Evolutionary conservation across 1,140 invertebrate genomes (phyloP).

Genomic region (Lordiphosa stackelbergi): DNA sequence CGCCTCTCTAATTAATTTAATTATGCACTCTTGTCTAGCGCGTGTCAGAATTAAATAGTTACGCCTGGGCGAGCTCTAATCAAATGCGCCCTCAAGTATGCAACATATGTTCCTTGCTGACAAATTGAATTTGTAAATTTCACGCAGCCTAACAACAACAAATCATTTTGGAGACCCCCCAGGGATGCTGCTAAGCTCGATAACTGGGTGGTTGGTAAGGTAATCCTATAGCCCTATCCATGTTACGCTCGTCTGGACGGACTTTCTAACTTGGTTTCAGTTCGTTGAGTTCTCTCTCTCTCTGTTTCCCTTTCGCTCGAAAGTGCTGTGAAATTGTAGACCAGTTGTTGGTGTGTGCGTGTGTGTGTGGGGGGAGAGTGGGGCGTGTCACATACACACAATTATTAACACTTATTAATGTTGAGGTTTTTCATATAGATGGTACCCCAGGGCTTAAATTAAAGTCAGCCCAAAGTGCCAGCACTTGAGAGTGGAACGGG

Average conservation of each 20-base stretch:
- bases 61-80: conserved; percentile 60
- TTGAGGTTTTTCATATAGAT: conserved; percentile 64
- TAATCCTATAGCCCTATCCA: conserved; percentile 54
- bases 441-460: conserved; percentile 70
- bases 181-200: conserved; percentile 38
- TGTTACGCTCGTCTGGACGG: conserved; percentile 65
- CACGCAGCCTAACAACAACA: conserved; percentile 38
- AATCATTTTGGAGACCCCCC: conserved; percentile 52
- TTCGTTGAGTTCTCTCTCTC: conserved; percentile 22
- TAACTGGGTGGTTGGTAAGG: conserved; percentile 25
- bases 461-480: conserved; percentile 58
- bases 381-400: conserved; percentile 56
- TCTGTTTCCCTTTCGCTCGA: conserved; percentile 30
- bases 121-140: conserved; percentile 73
- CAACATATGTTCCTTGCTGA: conserved; percentile 53
- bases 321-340: conserved; percentile 69
- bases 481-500: conserved; percentile 40
- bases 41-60: conserved; percentile 72
- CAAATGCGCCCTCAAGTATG: conserved; percentile 71
- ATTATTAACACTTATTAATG: conserved; percentile 76
- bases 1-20: conserved; percentile 69
- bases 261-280: conserved; percentile 56
- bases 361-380: conserved; percentile 8
- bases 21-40: conserved; percentile 65
- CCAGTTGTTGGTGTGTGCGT: conserved; percentile 20